Percentiles rank a stretch among this genome's conserved stretches.
phyloP scores from a whole-genome alignment of 2,888 invertebrate genomes.

The Hipparchia sbordonii region DNA sequence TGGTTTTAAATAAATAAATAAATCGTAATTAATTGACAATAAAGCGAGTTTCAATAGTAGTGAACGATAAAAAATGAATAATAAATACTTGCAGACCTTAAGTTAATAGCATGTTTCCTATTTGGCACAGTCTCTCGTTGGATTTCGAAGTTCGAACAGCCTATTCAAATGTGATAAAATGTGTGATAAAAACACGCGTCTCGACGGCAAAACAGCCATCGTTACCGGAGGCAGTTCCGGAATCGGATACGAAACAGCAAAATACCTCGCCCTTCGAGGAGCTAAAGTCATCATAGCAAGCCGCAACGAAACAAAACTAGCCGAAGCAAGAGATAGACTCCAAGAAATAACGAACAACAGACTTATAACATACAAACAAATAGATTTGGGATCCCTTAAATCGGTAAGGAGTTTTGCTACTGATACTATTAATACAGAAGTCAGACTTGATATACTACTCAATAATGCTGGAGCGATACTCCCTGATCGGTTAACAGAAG shows the following conservation, averaged over 20 bases:
- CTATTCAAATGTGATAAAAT: slow-evolving; percentile 37
- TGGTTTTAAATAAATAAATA: no score
- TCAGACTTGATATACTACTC: slow-evolving; percentile 75
- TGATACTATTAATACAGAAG: slow-evolving; percentile 65
- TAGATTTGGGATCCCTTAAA: slow-evolving; percentile 73
- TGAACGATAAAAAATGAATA: background rate
- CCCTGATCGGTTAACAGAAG: slow-evolving; percentile 78
- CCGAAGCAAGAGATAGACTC: slow-evolving; percentile 60
- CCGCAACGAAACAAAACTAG: slow-evolving; percentile 72
- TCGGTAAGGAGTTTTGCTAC: slow-evolving; percentile 81
- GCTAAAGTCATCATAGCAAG: slow-evolving; percentile 80
- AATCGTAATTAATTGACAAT: background rate
- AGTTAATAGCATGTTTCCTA: background rate
- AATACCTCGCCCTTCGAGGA: slow-evolving; percentile 71
- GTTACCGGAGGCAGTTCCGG: slow-evolving; percentile 74
- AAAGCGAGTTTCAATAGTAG: background rate
- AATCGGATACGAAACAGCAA: slow-evolving; percentile 71
- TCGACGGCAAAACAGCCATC: slow-evolving; percentile 67
- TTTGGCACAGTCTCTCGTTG: slow-evolving; percentile 38
- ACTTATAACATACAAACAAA: slow-evolving; percentile 55
- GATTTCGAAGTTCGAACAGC: slow-evolving; percentile 18
- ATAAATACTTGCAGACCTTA: background rate
- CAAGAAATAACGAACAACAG: slow-evolving; percentile 58
- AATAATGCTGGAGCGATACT: slow-evolving; percentile 83
- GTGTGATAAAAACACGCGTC: slow-evolving; percentile 55